Evolutionary conservation across 1,140 invertebrate species (phyloP).

Genomic region (Magallana gigas): DNA sequence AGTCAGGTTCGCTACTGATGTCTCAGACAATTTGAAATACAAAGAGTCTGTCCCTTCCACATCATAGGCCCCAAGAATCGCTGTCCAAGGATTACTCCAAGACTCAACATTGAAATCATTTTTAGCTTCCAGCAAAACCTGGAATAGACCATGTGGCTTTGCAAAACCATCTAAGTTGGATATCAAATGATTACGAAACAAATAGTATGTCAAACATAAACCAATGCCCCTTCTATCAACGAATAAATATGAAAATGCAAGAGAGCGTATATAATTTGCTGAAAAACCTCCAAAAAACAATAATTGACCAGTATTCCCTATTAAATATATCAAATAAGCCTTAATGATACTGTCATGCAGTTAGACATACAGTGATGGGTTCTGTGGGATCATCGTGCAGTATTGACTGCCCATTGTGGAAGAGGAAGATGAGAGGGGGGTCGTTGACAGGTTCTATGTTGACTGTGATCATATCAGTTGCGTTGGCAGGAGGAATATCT

Average conservation of each 20-base stretch:
- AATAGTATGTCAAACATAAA: not conserved
- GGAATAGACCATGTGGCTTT: not conserved
- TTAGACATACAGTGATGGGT: slow-evolving; percentile 44
- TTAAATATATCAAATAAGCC: too few relatives aligned
- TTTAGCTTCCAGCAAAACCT: slow-evolving; percentile 48
- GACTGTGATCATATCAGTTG: slow-evolving; percentile 24
- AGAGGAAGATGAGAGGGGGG: slow-evolving; percentile 45
- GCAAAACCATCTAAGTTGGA: too few relatives aligned
- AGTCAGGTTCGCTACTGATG: not conserved
- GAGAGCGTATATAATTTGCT: too few relatives aligned
- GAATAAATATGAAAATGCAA: too few relatives aligned
- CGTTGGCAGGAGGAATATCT: slow-evolving; percentile 46
- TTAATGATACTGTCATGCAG: too few relatives aligned
- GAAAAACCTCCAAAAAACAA: too few relatives aligned
- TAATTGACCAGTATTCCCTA: too few relatives aligned
- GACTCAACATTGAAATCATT: slow-evolving; percentile 43
- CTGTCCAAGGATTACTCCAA: slow-evolving; percentile 27
- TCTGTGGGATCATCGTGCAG: slow-evolving; percentile 49
- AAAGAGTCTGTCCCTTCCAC: not conserved
- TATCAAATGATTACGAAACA: not conserved
- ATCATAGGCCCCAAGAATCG: slow-evolving; percentile 22
- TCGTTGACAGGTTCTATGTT: slow-evolving; percentile 48
- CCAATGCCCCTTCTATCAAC: too few relatives aligned
- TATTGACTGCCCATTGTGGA: slow-evolving; percentile 43
- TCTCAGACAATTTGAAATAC: not conserved